Evolutionary conservation across 1,140 invertebrate genomes (phyloP), one percentile per base, ranked within the genome.

Genomic region (Planococcus citri): DNA sequence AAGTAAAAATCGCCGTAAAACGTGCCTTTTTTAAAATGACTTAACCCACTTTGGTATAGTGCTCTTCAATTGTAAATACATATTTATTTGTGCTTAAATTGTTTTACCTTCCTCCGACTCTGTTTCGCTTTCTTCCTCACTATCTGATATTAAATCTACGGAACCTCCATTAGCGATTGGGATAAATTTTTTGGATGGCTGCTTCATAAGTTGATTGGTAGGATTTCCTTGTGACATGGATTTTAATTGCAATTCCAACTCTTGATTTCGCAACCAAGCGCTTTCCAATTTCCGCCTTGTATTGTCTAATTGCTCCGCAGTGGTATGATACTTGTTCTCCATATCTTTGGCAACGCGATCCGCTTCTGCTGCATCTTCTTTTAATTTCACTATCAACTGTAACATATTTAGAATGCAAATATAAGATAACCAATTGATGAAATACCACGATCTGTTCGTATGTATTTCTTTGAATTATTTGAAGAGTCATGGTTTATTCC

Each of bases 201-300:
- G 74, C 69, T 76, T 74, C 10, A 71, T 67, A 0, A 75, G 70
- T 37, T 74, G 73, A 10, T 67, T 69, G 24, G 68, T 27, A 25
- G 68, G 70, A n/a, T 69, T 38, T 1, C 72, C 72, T 21, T 74
- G 75, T 4, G 70, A 21, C 72, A 73, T 72, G 77, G 79, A 78
- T 76, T 82, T 82, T 76, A 82, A 78, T 60, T 81, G 78, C 71
- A 77, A 88, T 76, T 92, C 89, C 71, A 92, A 78, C 74, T 87
- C 80, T 61, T 85, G 80, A 73, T 90, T 90, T 76, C 85, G 85
- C 74, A 86, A 83, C 75, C 86, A 89, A 70, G 87, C 81, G 78
- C 91, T 89, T 76, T 92, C 91, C 51, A 92, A 79, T 75, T 91
- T 88, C 21, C 83, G 84, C 76, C 87, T 85, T 0, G 86, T 84